Percentiles rank a stretch among this genome's conserved stretches.
These are phyloP conservation scores for Virgularia gustaviana DNA, from an alignment of 92 coral and sea anemone genomes.

Conservation along the genomic window DNA sequence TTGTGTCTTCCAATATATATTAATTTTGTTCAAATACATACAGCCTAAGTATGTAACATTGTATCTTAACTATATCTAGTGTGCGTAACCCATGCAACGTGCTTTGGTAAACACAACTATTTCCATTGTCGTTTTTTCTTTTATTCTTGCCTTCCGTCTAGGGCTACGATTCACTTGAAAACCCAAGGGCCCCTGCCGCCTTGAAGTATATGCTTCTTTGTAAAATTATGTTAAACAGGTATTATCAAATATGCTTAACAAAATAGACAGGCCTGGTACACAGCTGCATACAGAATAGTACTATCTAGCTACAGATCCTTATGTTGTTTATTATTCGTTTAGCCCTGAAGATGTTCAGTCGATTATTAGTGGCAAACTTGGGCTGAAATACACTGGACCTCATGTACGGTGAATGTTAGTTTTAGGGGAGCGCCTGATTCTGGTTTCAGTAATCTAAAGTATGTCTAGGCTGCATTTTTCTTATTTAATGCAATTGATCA, in stretches of 20 bases:
- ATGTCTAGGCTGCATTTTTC: too few relatives aligned
- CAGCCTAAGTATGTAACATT: too few relatives aligned
- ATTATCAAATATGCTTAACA: not conserved
- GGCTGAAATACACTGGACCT: slow-evolving; percentile 87
- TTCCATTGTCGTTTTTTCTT: not conserved
- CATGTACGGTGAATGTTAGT: too few relatives aligned
- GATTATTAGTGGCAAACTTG: slow-evolving; percentile 91
- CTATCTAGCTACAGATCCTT: not conserved
- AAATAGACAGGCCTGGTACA: not conserved
- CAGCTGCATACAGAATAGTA: not conserved
- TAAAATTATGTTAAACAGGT: slow-evolving; percentile 96
- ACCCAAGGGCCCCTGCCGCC: slow-evolving; percentile 86
- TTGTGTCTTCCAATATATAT: too few relatives aligned
- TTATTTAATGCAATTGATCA: too few relatives aligned
- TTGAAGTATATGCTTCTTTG: slow-evolving; percentile 92
- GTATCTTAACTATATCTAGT: not conserved
- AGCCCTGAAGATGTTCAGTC: slow-evolving; percentile 99
- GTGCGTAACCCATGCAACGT: not conserved
- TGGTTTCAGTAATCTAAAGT: too few relatives aligned
- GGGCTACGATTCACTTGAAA: slow-evolving; percentile 98
- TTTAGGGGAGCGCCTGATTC: too few relatives aligned
- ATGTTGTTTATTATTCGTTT: slow-evolving; percentile 4
- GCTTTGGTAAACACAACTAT: not conserved
- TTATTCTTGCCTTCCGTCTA: slow-evolving; percentile 5
- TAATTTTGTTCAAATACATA: too few relatives aligned